phyloP scores from a whole-genome alignment of 1,140 invertebrate genomes.

The Oreohelix idahoensis region DNA sequence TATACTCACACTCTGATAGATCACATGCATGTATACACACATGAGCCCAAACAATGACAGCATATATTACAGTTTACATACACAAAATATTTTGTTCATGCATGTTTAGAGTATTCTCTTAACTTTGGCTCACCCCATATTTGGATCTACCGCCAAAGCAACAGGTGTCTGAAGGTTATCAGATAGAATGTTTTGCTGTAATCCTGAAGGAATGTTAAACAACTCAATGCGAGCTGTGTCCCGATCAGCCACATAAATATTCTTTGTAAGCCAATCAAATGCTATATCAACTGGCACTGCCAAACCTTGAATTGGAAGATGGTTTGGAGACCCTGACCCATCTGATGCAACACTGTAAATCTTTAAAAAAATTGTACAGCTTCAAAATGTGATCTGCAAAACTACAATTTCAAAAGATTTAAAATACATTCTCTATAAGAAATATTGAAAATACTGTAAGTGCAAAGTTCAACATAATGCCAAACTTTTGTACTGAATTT shows the following conservation, averaged over 20 bases:
- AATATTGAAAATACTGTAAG: too few relatives aligned
- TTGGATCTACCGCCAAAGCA: constrained; percentile 93
- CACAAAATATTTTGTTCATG: too few relatives aligned
- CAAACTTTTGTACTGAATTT: too few relatives aligned
- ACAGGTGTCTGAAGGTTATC: constrained; percentile 92
- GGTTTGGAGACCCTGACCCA: constrained; percentile 63
- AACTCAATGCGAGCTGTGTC: constrained; percentile 93
- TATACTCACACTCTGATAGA: too few relatives aligned
- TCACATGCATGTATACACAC: too few relatives aligned
- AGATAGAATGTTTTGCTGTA: constrained; percentile 86
- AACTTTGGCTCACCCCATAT: constrained; percentile 77
- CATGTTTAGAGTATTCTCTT: too few relatives aligned
- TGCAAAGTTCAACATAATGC: too few relatives aligned
- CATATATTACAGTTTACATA: too few relatives aligned
- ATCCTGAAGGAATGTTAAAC: constrained; percentile 87
- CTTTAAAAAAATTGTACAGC: constrained; percentile 57
- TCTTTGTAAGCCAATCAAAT: constrained; percentile 97
- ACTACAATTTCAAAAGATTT: too few relatives aligned
- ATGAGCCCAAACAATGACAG: too few relatives aligned
- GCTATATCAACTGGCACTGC: constrained; percentile 85
- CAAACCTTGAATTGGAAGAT: constrained; percentile 56
- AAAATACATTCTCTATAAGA: too few relatives aligned
- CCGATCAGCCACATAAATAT: constrained; percentile 94
- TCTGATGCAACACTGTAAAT: constrained; percentile 60
- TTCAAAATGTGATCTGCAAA: too few relatives aligned